These are phyloP conservation scores for Muraenolepis orangiensis DNA, from an alignment of 2,797 vertebrate species.

Conservation along the genomic window DNA sequence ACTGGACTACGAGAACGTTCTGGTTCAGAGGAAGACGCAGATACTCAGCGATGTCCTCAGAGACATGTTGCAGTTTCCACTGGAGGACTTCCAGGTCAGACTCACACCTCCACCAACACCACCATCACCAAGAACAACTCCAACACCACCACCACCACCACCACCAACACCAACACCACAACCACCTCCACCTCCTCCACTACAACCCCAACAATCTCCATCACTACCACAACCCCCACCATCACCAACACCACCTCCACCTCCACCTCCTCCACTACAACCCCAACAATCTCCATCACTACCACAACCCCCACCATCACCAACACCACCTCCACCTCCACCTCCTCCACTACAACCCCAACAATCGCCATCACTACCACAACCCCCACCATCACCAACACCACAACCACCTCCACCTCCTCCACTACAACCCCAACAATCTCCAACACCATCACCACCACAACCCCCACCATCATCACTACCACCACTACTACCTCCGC, in stretches of 20 bases:
- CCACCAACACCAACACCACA: neutral
- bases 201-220: neutral
- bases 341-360: no score
- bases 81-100: constrained; percentile 94
- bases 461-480: no score
- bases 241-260: neutral
- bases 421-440: no score
- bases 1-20: constrained; percentile 96
- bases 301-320: no score
- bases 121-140: no score
- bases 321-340: no score
- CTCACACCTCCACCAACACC: neutral
- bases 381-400: no score
- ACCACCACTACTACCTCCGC: no score
- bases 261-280: neutral
- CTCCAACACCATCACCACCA: no score
- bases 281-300: neutral
- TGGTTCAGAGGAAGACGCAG: constrained; percentile 96
- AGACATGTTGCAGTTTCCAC: constrained; percentile 96
- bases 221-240: neutral
- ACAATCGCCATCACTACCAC: no score
- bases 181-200: neutral
- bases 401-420: no score
- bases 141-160: neutral
- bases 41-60: constrained; percentile 93